Evolutionary conservation across 2,888 invertebrate species (phyloP).

Genomic region (Cremastobaeus sp.): DNA sequence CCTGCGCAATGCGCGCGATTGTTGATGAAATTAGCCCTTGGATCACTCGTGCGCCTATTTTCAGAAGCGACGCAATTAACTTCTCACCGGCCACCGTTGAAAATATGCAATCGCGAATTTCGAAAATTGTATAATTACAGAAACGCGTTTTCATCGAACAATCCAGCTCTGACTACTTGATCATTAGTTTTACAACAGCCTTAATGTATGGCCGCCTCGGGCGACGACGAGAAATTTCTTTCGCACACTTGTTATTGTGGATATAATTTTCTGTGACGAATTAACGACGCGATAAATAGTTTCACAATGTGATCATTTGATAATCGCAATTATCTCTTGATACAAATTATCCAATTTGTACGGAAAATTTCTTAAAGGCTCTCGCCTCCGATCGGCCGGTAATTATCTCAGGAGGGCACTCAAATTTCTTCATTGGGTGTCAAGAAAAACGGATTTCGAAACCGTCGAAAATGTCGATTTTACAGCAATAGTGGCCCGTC

Average conservation of each 20-base stretch:
- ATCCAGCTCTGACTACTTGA: too few relatives aligned
- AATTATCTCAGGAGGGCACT: constrained; percentile 4
- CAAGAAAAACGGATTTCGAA: neutral
- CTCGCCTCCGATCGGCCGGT: constrained; percentile 22
- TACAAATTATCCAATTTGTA: constrained; percentile 45
- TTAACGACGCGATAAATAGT: constrained; percentile 58
- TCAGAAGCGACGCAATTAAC: constrained; percentile 12
- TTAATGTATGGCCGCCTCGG: constrained; percentile 23
- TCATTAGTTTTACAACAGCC: constrained; percentile 33
- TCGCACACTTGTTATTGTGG: constrained; percentile 37
- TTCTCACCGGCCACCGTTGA: neutral
- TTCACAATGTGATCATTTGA: constrained; percentile 53
- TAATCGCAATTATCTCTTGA: constrained; percentile 43
- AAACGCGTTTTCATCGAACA: neutral
- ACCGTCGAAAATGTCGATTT: too few relatives aligned
- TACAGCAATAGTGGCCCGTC: constrained; percentile 6
- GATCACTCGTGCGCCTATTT: constrained; percentile 4
- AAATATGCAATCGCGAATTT: too few relatives aligned
- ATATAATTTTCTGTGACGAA: constrained; percentile 56
- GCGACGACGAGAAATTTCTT: constrained; percentile 16
- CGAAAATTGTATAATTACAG: too few relatives aligned
- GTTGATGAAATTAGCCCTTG: constrained; percentile 29
- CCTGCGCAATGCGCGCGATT: constrained; percentile 5
- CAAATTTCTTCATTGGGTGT: constrained; percentile 35
- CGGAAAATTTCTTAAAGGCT: constrained; percentile 44